Percentiles rank a stretch among this genome's conserved stretches.
These are phyloP conservation scores for Xyrauchen texanus DNA, from an alignment of 2,113 vertebrate species.

Conservation along the genomic window DNA sequence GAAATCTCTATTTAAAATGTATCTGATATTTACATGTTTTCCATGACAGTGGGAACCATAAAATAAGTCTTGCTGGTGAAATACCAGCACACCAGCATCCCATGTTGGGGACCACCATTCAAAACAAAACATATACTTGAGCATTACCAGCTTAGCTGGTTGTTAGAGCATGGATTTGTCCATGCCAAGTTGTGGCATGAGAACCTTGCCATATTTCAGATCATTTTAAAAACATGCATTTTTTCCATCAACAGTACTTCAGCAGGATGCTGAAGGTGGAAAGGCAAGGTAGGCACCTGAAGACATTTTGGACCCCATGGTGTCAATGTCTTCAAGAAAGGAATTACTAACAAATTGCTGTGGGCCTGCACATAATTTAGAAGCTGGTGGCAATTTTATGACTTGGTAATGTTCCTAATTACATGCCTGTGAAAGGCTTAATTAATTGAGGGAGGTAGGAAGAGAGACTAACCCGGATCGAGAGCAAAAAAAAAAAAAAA, in stretches of 20 bases:
- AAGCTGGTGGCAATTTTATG: slow-evolving; percentile 99
- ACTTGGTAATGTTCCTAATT: slow-evolving; percentile 99
- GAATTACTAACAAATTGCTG: slow-evolving; percentile 99
- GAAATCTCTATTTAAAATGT: no score
- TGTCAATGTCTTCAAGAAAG: slow-evolving; percentile 90
- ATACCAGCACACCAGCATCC: no score
- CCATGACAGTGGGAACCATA: no score
- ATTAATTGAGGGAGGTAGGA: slow-evolving; percentile 97
- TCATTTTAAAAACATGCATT: no score
- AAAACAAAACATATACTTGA: no score
- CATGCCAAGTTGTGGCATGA: no score
- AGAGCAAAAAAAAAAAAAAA: slow-evolving; percentile 54
- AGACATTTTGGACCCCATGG: slow-evolving; percentile 94
- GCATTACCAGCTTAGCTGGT: no score
- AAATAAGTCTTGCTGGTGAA: no score
- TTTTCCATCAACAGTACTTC: neutral
- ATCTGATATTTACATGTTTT: no score
- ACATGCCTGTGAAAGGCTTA: slow-evolving; percentile 99
- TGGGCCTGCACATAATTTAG: slow-evolving; percentile 98
- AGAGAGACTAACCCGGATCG: slow-evolving; percentile 71
- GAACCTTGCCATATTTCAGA: no score
- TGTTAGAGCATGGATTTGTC: no score
- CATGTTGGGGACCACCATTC: no score
- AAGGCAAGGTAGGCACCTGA: slow-evolving; percentile 84
- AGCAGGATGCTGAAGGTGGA: slow-evolving; percentile 47